These are phyloP conservation scores for Dicroscelio sp. DNA, from an alignment of 2,888 invertebrate species.

Conservation along the genomic window DNA sequence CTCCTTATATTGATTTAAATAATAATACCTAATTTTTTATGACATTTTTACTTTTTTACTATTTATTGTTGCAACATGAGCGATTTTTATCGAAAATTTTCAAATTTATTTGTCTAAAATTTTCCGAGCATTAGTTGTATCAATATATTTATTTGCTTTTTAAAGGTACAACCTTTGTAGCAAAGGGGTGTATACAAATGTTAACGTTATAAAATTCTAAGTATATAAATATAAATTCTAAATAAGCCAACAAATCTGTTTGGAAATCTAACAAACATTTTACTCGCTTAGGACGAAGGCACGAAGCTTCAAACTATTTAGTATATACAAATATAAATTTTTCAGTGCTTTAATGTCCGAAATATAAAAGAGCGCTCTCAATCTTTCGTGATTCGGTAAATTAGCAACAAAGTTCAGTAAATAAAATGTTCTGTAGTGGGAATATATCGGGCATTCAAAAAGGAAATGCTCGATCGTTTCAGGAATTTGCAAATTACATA, in stretches of 20 bases:
- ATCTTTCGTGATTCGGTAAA: neutral
- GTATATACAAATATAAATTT: neutral
- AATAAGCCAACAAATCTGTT: too few species aligned
- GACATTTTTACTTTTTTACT: too few species aligned
- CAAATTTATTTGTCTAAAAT: too few species aligned
- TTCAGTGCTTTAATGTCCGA: neutral
- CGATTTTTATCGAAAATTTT: too few species aligned
- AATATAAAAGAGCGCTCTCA: neutral
- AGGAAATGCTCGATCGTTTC: slow-evolving; percentile 8
- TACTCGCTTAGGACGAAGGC: neutral
- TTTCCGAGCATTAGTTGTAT: too few species aligned
- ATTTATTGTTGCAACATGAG: too few species aligned
- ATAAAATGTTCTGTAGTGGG: neutral
- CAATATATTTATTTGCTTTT: neutral
- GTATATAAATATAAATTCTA: too few species aligned
- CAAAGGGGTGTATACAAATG: neutral
- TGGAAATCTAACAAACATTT: too few species aligned
- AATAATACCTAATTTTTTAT: too few species aligned
- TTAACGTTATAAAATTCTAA: neutral
- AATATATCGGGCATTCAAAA: slow-evolving; percentile 13
- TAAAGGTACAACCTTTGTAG: neutral
- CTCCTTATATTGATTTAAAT: too few species aligned
- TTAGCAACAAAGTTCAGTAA: neutral
- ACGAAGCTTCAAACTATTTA: neutral
- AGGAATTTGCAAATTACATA: neutral